A percentile compares a stretch with the other conserved stretches of the same genome.
Conservation (phyloP, 2,797 vertebrate genomes). For the Aldrovandia affinis region DNA sequence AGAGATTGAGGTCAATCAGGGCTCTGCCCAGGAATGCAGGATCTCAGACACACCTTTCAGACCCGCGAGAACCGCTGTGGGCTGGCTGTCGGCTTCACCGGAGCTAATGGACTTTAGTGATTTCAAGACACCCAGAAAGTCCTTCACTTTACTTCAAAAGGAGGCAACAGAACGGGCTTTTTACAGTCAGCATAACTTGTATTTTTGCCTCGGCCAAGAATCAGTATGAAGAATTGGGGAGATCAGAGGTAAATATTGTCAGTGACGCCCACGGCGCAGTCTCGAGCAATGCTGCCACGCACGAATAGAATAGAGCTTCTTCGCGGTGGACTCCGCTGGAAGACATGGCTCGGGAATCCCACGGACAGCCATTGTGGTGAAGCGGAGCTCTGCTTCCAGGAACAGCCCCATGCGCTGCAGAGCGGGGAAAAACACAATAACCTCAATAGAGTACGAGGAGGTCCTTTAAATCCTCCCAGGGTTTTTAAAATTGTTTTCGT, state of each 20-base stretch:
- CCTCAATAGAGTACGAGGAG: neutral
- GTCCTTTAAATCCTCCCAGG: neutral
- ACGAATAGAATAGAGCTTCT: neutral
- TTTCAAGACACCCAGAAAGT: conserved; percentile 17
- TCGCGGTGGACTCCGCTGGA: neutral
- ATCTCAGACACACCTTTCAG: conserved; percentile 54
- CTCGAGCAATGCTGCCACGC: neutral
- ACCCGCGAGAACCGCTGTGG: conserved; percentile 39
- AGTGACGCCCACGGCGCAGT: neutral
- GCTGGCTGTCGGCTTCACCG: conserved; percentile 21
- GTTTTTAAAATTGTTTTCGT: too few species aligned
- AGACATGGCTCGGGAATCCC: neutral
- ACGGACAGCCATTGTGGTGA: neutral
- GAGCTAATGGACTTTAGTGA: conserved; percentile 19
- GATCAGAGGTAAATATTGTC: conserved; percentile 1
- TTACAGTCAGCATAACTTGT: neutral
- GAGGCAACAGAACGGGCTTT: neutral
- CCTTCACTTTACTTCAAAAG: neutral
- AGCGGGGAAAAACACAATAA: neutral
- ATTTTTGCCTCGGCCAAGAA: neutral
- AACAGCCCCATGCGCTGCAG: neutral
- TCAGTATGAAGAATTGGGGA: neutral
- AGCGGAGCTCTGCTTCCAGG: neutral
- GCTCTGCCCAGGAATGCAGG: conserved; percentile 51
- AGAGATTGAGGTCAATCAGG: conserved; percentile 58